Evolutionary conservation across 1,140 invertebrate genomes (phyloP).

Genomic region (Pachyrhynchus sulphureomaculatus): DNA sequence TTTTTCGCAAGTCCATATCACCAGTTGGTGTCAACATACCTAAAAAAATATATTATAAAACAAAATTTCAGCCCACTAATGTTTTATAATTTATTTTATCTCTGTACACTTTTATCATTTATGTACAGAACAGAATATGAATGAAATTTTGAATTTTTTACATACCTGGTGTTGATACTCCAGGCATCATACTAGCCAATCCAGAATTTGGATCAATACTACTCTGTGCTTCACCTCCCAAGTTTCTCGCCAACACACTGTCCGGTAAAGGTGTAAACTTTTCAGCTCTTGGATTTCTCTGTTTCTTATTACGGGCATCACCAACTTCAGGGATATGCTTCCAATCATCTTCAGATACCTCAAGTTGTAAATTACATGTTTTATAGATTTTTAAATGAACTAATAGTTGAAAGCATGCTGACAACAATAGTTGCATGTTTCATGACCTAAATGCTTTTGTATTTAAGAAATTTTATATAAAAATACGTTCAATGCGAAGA

Average conservation of each 20-base stretch:
- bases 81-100: too few species aligned
- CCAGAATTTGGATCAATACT: conserved; percentile 85
- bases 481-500: too few species aligned
- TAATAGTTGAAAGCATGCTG: too few species aligned
- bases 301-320: conserved; percentile 96
- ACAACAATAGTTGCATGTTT: too few species aligned
- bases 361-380: too few species aligned
- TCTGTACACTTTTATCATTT: too few species aligned
- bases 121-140: too few species aligned
- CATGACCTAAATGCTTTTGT: too few species aligned
- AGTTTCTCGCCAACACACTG: conserved; percentile 88
- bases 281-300: conserved; percentile 91
- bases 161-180: conserved; percentile 71
- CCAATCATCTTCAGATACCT: conserved; percentile 84
- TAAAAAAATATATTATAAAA: conserved; percentile 44
- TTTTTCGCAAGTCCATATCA: conserved; percentile 97
- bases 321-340: conserved; percentile 97
- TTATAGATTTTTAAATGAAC: too few species aligned
- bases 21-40: conserved; percentile 81
- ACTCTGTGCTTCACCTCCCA: conserved; percentile 78
- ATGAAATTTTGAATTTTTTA: neutral
- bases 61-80: too few species aligned
- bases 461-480: too few species aligned
- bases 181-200: conserved; percentile 81
- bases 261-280: conserved; percentile 98